Evolutionary conservation across 2,888 invertebrate genomes (phyloP).

Genomic region (Zaprionus obscuricornis): DNA sequence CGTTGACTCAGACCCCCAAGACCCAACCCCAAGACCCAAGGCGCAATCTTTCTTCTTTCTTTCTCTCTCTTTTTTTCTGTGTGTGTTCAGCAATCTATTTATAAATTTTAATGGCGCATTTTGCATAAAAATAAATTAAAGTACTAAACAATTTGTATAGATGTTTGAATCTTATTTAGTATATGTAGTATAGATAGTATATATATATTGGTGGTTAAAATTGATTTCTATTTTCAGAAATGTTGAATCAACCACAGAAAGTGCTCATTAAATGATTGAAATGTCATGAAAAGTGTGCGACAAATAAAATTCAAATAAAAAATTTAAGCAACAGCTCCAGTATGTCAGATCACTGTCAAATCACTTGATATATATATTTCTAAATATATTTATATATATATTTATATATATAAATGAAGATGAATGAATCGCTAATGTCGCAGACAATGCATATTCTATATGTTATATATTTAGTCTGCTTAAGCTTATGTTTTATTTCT

Average conservation of each 20-base stretch:
- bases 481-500: slow-evolving; percentile 36
- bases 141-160: slow-evolving; percentile 54
- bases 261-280: slow-evolving; percentile 37
- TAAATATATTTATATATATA: slow-evolving; percentile 3
- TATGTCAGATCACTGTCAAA: neutral
- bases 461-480: slow-evolving; percentile 30
- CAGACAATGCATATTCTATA: slow-evolving; percentile 42
- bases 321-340: slow-evolving; percentile 41
- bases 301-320: slow-evolving; percentile 36
- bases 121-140: slow-evolving; percentile 73
- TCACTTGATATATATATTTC: slow-evolving; percentile 5
- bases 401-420: slow-evolving; percentile 30
- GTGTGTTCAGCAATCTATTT: slow-evolving; percentile 68
- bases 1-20: slow-evolving; percentile 46
- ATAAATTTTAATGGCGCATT: slow-evolving; percentile 76
- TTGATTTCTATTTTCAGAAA: slow-evolving; percentile 20
- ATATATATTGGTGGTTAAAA: slow-evolving; percentile 14
- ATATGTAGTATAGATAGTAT: neutral
- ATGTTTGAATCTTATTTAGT: slow-evolving; percentile 1
- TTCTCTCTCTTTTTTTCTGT: neutral
- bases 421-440: slow-evolving; percentile 65
- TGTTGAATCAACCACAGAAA: slow-evolving; percentile 9
- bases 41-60: no score
- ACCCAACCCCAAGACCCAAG: no score
- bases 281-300: slow-evolving; percentile 17